Evolutionary conservation across 2,113 vertebrate species (phyloP).

Genomic region (Atractosteus spatula): DNA sequence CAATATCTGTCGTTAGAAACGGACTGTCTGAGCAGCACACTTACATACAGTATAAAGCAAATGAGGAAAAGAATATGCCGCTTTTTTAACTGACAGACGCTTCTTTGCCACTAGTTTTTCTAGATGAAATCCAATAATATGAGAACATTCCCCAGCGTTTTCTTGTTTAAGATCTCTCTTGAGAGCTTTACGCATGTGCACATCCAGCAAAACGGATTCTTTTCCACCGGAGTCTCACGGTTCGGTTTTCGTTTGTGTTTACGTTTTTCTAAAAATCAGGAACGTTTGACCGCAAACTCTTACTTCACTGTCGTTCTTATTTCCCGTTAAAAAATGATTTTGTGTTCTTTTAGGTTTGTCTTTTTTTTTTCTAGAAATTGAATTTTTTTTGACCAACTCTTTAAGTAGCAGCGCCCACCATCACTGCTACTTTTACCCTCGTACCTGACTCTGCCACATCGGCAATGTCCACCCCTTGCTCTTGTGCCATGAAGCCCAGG

Average conservation of each 20-base stretch:
- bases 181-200: background rate
- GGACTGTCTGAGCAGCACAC: background rate
- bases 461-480: constrained; percentile 99
- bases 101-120: background rate
- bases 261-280: background rate
- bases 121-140: background rate
- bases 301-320: constrained; percentile 42
- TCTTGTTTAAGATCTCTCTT: background rate
- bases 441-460: constrained; percentile 99
- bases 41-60: background rate
- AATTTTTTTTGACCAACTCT: constrained; percentile 22
- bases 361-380: constrained; percentile 23
- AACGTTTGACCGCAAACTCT: background rate
- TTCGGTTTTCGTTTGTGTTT: background rate
- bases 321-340: background rate
- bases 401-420: constrained; percentile 93
- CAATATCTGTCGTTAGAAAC: background rate
- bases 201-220: background rate
- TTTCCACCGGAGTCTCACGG: background rate
- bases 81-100: background rate
- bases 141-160: background rate
- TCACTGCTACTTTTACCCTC: constrained; percentile 87
- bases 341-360: constrained; percentile 40
- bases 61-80: background rate
- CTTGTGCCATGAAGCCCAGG: constrained; percentile 99